Base-by-base conservation (phyloP, 2,797 vertebrate species). In the Sebastes steindachneri region DNA sequence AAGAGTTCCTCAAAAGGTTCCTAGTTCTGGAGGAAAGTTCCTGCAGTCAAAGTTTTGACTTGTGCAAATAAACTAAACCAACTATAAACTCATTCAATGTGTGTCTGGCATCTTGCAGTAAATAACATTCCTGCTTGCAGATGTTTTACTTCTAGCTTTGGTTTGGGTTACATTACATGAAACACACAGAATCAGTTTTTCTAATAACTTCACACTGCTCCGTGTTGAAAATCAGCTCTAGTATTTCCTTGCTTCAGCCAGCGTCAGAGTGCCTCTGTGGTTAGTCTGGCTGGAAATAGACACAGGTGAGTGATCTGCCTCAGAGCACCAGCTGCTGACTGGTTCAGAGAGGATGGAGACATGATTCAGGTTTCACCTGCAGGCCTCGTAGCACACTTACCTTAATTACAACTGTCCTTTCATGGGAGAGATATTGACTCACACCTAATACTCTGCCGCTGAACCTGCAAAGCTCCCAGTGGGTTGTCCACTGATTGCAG, bases 331-430 rank as follows among this genome's bases (percentile, higher is more conserved):
- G 94, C 93, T 95, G 95, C 84, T 70, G 85, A 84, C 89, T 89
- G 87, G 76, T 85, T 80, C 82, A 84, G 8, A 88, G 71, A 78
- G 72, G 89, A 73, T n/a, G 84, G 86, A 86, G 82, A 69, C 75
- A 45, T 70, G 90, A 91, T 87, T 95, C 92, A 10, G 85, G 92
- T 96, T 95, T 94, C 95, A 94, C 86, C 75, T 76, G 86, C 23
- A 48, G 48, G 72, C 68, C 80, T 83, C 70, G 65, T 58, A 67
- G 62, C 81, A 86, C 85, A 83, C 89, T 91, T 79, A 88, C 73
- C 77, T 92, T 92, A 84, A 92, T 93, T 89, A 88, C 80, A 67
- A 67, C 41, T 57, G 31, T 78, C 84, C 66, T 67, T 62, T 84
- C 17, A 84, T 80, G 48, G 19, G 21, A 60, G 23, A 25, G 48